Conservation (phyloP, 2,888 invertebrate species). For the Galerucella calmariensis region DNA sequence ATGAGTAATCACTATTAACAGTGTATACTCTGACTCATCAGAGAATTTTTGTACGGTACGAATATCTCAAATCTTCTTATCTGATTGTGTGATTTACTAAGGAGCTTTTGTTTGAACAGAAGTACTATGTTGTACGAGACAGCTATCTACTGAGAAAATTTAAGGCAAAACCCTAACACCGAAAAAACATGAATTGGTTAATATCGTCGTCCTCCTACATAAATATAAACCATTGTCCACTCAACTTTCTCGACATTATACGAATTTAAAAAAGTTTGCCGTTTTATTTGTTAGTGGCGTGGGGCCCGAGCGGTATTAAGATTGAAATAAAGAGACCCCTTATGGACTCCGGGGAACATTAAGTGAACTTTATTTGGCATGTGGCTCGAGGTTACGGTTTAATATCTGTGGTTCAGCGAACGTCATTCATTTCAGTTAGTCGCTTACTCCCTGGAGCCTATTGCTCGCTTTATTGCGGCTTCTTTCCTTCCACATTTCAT, state of each 20-base stretch:
- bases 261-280: conserved; percentile 36
- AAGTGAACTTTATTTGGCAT: conserved; percentile 64
- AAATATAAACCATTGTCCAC: not conserved
- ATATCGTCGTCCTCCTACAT: no score
- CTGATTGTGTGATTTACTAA: no score
- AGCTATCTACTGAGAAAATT: no score
- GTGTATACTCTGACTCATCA: no score
- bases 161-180: no score
- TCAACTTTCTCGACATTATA: conserved; percentile 18
- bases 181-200: no score
- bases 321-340: conserved; percentile 46
- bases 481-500: conserved; percentile 54
- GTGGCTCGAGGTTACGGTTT: conserved; percentile 63
- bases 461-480: conserved; percentile 58
- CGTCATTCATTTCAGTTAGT: conserved; percentile 64
- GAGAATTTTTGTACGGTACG: no score
- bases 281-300: conserved; percentile 32
- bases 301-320: conserved; percentile 35
- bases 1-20: no score
- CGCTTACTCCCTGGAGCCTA: conserved; percentile 56
- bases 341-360: conserved; percentile 54
- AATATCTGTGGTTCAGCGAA: conserved; percentile 64
- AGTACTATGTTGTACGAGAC: no score
- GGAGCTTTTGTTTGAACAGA: no score
- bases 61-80: no score